Base-by-base conservation (phyloP, 2,888 invertebrate species). In the Chesias legatella region DNA sequence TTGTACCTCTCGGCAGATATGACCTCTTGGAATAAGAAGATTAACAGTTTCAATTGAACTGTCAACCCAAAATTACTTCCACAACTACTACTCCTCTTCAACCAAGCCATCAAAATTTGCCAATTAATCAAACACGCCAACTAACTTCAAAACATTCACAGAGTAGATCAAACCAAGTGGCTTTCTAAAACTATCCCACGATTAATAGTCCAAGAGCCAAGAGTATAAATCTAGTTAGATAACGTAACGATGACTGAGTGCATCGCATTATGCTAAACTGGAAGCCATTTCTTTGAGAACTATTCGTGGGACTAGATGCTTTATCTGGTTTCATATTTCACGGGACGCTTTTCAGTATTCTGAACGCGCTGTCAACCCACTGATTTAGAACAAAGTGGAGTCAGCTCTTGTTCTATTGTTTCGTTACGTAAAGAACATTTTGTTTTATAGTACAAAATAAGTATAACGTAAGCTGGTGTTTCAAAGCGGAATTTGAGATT, bases 281-380 rank as follows among this genome's bases (percentile, higher is more conserved):
- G 42, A 27, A 44, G 52, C 69, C 63, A 69, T 78, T 81, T 79
- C 79, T 80, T 83, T 63, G 58, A 56, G 62, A 81, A 81, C 78
- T 79, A 76, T 79, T 68, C 67, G 60, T 57, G 63, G 56, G 66
- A 69, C 65, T 63, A 54, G 58, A 51, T 63, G 63, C 52, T 69
- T 74, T 73, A 79, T 82, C 76, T 71, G 46, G 56, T 53, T 63
- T 59, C 71, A 79, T 81, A 77, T 79, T 73, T 80, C 72, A 77
- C 59, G 53, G 54, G 64, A 56, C 57, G 56, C 51, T 43, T 56
- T 63, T 62, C 51, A 46, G 59, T 61, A 64, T 67, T 65, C 67
- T 11, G 49, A 48, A 44, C 43, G 53, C 48, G 53, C 28, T 28
- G 42, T 45, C 48, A 43, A 45, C 47, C 39, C 50, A 48, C 53